Evolutionary conservation across 1,140 invertebrate genomes (phyloP).

Genomic region (Drosophila hydei): DNA sequence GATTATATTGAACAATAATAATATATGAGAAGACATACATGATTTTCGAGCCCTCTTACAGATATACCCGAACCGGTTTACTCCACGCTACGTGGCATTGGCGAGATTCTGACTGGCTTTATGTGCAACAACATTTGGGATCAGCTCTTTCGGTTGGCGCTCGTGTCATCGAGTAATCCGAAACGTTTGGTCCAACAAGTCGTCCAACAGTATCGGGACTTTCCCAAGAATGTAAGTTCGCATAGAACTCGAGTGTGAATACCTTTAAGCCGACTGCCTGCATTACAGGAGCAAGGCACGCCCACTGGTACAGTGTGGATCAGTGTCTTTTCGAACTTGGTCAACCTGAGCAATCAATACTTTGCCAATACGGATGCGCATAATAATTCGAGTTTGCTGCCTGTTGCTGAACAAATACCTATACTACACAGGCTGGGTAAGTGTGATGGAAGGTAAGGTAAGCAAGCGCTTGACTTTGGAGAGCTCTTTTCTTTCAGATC

Average conservation of each 20-base stretch:
- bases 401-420: conserved; percentile 91
- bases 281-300: conserved; percentile 59
- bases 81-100: conserved; percentile 88
- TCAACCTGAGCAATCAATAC: conserved; percentile 77
- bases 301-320: conserved; percentile 75
- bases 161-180: conserved; percentile 63
- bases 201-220: conserved; percentile 63
- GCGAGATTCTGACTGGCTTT: conserved; percentile 90
- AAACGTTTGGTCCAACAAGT: conserved; percentile 59
- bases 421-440: conserved; percentile 89
- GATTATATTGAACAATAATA: not conserved
- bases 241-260: not conserved
- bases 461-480: not conserved
- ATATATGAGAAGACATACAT: not conserved
- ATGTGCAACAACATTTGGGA: conserved; percentile 91
- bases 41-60: conserved; percentile 52
- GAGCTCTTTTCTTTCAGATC: conserved; percentile 84
- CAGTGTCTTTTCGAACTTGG: conserved; percentile 72
- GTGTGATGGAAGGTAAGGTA: not conserved
- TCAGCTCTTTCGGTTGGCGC: conserved; percentile 86
- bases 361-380: conserved; percentile 69
- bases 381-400: conserved; percentile 86
- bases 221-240: conserved; percentile 63
- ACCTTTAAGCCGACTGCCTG: not conserved
- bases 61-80: conserved; percentile 87